These are phyloP conservation scores for Cepaea hortensis DNA, from an alignment of 2,888 invertebrate species.

Conservation along the genomic window DNA sequence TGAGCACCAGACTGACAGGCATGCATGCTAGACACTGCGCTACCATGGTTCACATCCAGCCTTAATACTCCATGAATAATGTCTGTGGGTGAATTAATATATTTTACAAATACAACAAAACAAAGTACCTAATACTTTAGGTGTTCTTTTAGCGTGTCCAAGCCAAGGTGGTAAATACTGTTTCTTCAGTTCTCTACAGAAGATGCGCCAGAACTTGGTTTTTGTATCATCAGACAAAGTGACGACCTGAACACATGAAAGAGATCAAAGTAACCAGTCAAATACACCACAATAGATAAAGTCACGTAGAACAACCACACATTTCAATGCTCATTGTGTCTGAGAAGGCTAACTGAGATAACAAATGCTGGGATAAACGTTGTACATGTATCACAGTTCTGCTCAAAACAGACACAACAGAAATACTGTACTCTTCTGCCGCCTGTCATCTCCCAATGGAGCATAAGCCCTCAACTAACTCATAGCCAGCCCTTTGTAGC, in stretches of 20 bases:
- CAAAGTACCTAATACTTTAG: constrained; percentile 41
- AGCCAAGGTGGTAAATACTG: constrained; percentile 12
- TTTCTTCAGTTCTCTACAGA: constrained; percentile 38
- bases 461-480: too few relatives aligned
- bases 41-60: too few relatives aligned
- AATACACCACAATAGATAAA: not conserved
- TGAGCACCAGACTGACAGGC: too few relatives aligned
- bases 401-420: too few relatives aligned
- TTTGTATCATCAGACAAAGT: constrained; percentile 47
- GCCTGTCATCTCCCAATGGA: too few relatives aligned
- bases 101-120: not conserved
- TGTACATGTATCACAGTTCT: too few relatives aligned
- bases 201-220: constrained; percentile 47
- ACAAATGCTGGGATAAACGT: not conserved
- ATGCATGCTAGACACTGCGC: too few relatives aligned
- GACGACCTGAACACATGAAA: constrained; percentile 23
- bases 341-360: not conserved
- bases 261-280: not conserved
- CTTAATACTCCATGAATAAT: not conserved
- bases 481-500: too few relatives aligned
- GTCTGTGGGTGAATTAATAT: too few relatives aligned
- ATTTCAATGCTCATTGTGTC: not conserved
- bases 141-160: constrained; percentile 31
- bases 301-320: not conserved
- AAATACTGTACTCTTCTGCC: too few relatives aligned